Conservation (phyloP, 1,140 invertebrate genomes). For the Drosophila baimaii region DNA sequence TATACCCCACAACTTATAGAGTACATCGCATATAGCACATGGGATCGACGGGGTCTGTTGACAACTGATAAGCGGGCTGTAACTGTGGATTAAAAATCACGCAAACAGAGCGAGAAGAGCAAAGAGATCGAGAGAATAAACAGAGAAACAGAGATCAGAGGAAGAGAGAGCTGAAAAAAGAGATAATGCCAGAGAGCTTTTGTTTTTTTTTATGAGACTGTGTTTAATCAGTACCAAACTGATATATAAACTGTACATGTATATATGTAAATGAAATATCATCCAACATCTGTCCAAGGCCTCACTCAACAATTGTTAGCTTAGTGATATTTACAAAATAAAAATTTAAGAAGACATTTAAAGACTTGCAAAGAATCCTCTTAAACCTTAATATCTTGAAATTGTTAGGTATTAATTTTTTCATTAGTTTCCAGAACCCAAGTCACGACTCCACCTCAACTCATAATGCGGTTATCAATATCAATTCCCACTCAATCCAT, state of each 20-base stretch:
- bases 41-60: constrained; percentile 28
- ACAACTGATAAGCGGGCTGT: constrained; percentile 47
- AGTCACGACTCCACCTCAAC: not conserved
- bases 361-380: not conserved
- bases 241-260: not conserved
- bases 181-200: constrained; percentile 28
- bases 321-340: not conserved
- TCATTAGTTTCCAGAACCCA: not conserved
- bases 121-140: constrained; percentile 8
- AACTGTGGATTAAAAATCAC: constrained; percentile 33
- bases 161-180: constrained; percentile 6
- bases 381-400: too few relatives aligned
- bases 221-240: constrained; percentile 24
- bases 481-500: constrained; percentile 45
- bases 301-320: constrained; percentile 3
- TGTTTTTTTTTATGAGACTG: constrained; percentile 7
- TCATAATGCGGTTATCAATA: constrained; percentile 55
- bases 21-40: constrained; percentile 10
- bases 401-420: not conserved
- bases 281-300: not conserved
- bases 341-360: not conserved
- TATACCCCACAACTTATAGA: not conserved
- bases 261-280: not conserved
- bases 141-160: constrained; percentile 21
- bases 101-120: constrained; percentile 12